Base-by-base conservation (phyloP, 2,113 vertebrate species). In the Coturnix japonica region DNA sequence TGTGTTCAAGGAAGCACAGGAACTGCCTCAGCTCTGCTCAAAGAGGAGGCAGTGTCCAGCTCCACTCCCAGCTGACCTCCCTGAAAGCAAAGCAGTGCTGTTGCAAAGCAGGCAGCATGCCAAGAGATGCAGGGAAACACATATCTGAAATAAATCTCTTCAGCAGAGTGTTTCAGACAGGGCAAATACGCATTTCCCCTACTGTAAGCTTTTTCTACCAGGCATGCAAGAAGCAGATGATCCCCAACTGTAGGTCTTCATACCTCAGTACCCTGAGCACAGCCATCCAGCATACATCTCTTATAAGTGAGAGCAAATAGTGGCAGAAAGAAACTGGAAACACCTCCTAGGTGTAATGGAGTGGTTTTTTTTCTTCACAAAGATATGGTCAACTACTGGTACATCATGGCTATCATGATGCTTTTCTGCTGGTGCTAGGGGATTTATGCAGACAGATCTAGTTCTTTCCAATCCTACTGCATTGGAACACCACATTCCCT, bases 21-120 rank as follows among this genome's bases (percentile, higher is more conserved):
- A 92, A 74, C 66, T 46, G 53, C 74, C 91, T 47, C 57, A 75
- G 3, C 21, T 47, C 57, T 84, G 66, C 76, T 94, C 93, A 95
- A 88, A 96, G 88, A 83, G 80, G 60, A 94, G 65, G 3, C 56
- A 47, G 69, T n/a, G 79, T 83, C 73, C 41, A 0, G 1, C 54
- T 84, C 43, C 70, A 59, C 80, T 93, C 85, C 90, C 82, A 74
- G 1, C 20, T 86, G 88, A 81, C 56, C 80, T 81, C 54, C 46
- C 37, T 59, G 2, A 35, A 65, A 74, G 81, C 63, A 89, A 44
- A 88, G 70, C 61, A 66, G 41, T 25, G 47, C 73, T 61, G 73
- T 33, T 5, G 2, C 35, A 88, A 71, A 90, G 46, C 51, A 49
- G 51, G 60, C 67, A 91, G 74, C 74, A 47, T 4, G 2, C 65